Base-by-base conservation (phyloP, 2,113 vertebrate species). In the Grammomys dolichurus region DNA sequence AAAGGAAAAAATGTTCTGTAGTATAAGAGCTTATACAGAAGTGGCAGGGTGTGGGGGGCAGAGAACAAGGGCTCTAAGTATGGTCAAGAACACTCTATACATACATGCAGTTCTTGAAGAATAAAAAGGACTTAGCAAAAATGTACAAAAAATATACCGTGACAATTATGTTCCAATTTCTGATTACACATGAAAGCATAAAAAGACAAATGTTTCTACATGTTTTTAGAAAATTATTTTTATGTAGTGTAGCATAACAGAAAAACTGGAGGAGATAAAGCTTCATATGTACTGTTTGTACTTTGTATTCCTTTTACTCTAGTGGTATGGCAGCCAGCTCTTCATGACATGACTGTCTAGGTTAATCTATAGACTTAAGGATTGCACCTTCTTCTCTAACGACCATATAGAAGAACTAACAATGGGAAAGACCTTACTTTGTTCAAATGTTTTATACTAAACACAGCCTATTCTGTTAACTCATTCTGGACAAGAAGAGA, bases 401-500 rank as follows among this genome's bases (percentile, higher is more conserved):
- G 43, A 76, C 9, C 54, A 97, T 75, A 82, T 11, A 36, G 33
- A 90, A 12, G 85, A 26, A 60, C 19, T n/a, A 94, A 96, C 5
- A 80, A 2, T 17, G 7, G 10, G 40, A 48, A 86, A 73, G 65
- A 63, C 28, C 28, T 87, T 19, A 33, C 13, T 76, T 82, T 91
- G 60, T 51, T 97, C 67, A 86, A 76, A 72, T 73, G 94, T 69
- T 82, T 87, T 24, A 70, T 31, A 76, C 84, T 87, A 93, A 88
- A 19, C 60, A 86, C 4, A 91, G 80, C 48, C 13, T 33, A 93
- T 46, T 90, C 65, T 51, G 93, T 56, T 24, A 87, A 77, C 22
- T 95, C 96, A 46, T 9, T 81, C 65, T 69, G 14, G 63, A 86
- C 19, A 96, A 70, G 9, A 72, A 20, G 65, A 81, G 87, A 96